Percentiles rank a stretch among this genome's conserved stretches.
Conservation (phyloP, 1,140 invertebrate genomes). For the Tigriopus japonicus region DNA sequence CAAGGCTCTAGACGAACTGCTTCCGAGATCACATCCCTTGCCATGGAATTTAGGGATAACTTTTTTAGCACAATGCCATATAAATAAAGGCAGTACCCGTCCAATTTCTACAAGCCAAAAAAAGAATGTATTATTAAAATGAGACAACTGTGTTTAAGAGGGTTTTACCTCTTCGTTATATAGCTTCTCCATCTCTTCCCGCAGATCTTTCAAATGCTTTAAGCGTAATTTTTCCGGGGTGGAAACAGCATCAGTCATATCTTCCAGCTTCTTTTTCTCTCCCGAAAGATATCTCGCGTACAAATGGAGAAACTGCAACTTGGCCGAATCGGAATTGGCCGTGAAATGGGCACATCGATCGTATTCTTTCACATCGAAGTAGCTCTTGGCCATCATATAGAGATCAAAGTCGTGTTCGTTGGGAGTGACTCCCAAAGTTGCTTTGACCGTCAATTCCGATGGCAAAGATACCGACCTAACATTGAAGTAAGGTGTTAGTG, state of each 20-base stretch:
- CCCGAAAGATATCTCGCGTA: conserved; percentile 70
- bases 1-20: conserved; percentile 55
- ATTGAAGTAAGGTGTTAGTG: no score
- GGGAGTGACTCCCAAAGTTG: not conserved
- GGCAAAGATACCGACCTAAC: no score
- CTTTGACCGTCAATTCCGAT: not conserved
- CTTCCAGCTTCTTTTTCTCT: conserved; percentile 46
- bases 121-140: not conserved
- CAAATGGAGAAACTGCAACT: conserved; percentile 53
- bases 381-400: conserved; percentile 63
- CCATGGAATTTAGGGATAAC: conserved; percentile 50
- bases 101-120: conserved; percentile 24
- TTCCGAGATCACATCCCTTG: conserved; percentile 53
- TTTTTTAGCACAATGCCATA: conserved; percentile 81
- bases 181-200: conserved; percentile 18
- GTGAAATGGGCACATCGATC: conserved; percentile 58
- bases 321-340: conserved; percentile 41
- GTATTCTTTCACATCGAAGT: conserved; percentile 82
- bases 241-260: not conserved
- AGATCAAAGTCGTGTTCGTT: conserved; percentile 39
- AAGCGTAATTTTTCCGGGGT: conserved; percentile 15
- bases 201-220: conserved; percentile 17
- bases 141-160: not conserved
- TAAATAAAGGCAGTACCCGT: conserved; percentile 72
- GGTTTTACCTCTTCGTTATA: conserved; percentile 7